Conservation (phyloP, 2,797 vertebrate species). For the Rousettus madagascariensis region DNA sequence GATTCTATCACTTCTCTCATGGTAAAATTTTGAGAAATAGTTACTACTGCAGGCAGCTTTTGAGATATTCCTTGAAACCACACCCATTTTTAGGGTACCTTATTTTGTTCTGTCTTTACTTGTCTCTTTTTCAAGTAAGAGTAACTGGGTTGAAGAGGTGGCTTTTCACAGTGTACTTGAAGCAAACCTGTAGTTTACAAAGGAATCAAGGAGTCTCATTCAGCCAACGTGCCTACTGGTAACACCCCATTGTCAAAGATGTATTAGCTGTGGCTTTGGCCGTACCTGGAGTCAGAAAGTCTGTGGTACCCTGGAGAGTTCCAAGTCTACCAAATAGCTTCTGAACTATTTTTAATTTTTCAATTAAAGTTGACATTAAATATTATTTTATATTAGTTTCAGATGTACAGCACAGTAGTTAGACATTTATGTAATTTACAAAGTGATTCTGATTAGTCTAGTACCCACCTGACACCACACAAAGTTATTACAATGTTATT, state of each 20-base stretch:
- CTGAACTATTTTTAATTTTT: too few species aligned
- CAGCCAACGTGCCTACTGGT: neutral
- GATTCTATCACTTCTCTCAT: neutral
- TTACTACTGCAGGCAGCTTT: neutral
- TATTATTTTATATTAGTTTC: too few species aligned
- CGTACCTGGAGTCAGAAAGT: neutral
- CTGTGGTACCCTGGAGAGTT: neutral
- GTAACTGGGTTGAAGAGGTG: neutral
- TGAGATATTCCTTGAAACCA: neutral
- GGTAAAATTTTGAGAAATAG: slow-evolving; percentile 28
- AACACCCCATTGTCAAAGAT: neutral
- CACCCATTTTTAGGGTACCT: neutral
- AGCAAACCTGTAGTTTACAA: neutral
- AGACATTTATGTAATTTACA: too few species aligned
- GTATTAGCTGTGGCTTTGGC: neutral
- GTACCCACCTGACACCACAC: too few species aligned
- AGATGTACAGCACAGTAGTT: too few species aligned
- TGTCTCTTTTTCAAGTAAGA: slow-evolving; percentile 32
- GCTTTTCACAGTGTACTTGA: slow-evolving; percentile 2
- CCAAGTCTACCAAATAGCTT: neutral
- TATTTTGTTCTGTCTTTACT: neutral
- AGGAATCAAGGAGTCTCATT: neutral
- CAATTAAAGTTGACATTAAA: too few species aligned
- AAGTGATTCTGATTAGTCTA: too few species aligned
- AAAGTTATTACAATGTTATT: too few species aligned